A percentile compares a stretch with the other conserved stretches of the same genome.
Conservation (phyloP, 2,113 vertebrate genomes). For the Semnornis frantzii region DNA sequence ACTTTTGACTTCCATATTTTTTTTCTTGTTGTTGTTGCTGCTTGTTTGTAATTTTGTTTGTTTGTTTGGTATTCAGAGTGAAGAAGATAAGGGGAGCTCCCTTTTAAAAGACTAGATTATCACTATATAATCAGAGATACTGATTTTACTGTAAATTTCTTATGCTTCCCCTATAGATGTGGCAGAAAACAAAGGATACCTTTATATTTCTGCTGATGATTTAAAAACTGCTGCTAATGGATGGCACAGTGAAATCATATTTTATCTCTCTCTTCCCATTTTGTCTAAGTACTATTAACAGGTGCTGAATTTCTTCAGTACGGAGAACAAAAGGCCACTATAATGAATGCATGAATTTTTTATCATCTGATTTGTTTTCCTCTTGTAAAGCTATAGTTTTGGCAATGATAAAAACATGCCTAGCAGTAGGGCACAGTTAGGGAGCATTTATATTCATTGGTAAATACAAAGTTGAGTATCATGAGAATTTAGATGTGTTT, state of each 20-base stretch:
- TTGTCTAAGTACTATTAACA: neutral
- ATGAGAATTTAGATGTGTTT: neutral
- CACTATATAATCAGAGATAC: neutral
- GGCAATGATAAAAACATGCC: neutral
- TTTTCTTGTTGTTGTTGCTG: neutral
- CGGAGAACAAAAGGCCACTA: neutral
- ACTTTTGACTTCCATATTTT: neutral
- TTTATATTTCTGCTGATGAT: neutral
- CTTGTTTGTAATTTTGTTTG: neutral
- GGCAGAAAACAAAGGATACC: neutral
- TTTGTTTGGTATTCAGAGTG: neutral
- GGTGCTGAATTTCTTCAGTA: neutral
- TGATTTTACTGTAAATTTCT: slow-evolving; percentile 7
- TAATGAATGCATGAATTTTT: slow-evolving; percentile 13
- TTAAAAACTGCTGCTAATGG: slow-evolving; percentile 35
- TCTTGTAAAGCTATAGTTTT: slow-evolving; percentile 6
- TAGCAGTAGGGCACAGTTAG: neutral
- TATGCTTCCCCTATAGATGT: neutral
- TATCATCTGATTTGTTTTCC: slow-evolving; percentile 2
- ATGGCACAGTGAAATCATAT: neutral
- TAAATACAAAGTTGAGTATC: neutral
- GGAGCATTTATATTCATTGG: neutral
- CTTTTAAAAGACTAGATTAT: neutral
- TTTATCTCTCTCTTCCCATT: neutral
- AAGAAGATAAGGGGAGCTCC: neutral